Percentiles rank a stretch among this genome's conserved stretches.
Evolutionary conservation across 2,888 invertebrate genomes (phyloP).

Genomic region (Heteromurus nitidus): DNA sequence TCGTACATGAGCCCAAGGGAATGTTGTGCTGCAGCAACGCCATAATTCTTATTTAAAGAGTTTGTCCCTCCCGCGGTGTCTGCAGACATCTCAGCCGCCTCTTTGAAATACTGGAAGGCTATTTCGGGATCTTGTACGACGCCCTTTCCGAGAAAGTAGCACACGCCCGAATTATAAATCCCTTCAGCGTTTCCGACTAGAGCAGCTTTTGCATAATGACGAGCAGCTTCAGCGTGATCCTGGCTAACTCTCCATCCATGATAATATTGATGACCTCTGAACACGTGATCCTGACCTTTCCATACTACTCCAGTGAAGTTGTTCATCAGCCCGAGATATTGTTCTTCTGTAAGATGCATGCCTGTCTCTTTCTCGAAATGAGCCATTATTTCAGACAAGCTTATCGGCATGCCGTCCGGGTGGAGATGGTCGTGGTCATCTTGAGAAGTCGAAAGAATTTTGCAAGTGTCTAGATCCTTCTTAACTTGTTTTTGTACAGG

Average conservation of each 20-base stretch:
- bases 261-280: conserved; percentile 14
- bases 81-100: conserved; percentile 18
- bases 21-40: conserved; percentile 45
- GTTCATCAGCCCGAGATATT: background rate
- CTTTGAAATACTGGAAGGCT: background rate
- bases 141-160: conserved; percentile 47
- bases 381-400: background rate
- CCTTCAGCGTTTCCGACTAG: conserved; percentile 63
- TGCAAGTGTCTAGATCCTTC: conserved; percentile 29
- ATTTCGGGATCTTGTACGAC: conserved; percentile 20
- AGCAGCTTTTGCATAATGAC: conserved; percentile 52
- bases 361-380: background rate
- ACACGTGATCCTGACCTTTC: conserved; percentile 28
- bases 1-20: conserved; percentile 36
- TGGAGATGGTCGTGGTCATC: conserved; percentile 49
- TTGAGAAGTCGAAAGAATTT: background rate
- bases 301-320: too few relatives aligned
- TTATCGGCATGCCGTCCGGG: conserved; percentile 12
- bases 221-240: conserved; percentile 48
- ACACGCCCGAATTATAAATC: conserved; percentile 52
- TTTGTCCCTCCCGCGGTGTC: background rate
- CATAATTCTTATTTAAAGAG: conserved; percentile 16
- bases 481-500: conserved; percentile 20
- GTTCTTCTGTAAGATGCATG: background rate
- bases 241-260: conserved; percentile 5